Conservation (phyloP, 37 sponge, comb jelly and placozoan species). For the Ephydatia muelleri region DNA sequence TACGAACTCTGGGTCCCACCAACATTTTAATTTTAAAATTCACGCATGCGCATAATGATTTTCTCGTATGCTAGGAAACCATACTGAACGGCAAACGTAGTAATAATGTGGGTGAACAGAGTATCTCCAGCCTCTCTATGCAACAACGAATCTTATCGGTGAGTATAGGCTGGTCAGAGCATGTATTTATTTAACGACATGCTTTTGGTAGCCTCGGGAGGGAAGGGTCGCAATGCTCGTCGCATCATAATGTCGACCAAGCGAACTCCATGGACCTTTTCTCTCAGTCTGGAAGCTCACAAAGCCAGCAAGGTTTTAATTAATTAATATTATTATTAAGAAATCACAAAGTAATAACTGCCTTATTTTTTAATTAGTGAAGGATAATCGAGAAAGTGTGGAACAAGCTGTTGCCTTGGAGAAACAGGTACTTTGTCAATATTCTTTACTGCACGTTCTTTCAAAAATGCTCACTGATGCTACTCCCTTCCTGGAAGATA, state of each 20-base stretch:
- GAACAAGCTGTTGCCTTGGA: not conserved
- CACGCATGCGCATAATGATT: not conserved
- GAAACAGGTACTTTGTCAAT: not conserved
- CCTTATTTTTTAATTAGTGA: not conserved
- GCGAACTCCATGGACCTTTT: constrained; percentile 47
- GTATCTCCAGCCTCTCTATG: constrained; percentile 26
- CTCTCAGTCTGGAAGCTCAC: constrained; percentile 33
- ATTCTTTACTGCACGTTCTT: not conserved
- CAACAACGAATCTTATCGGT: not conserved
- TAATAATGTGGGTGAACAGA: constrained; percentile 6
- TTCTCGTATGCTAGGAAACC: not conserved
- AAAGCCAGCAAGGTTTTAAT: constrained; percentile 7
- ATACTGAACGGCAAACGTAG: not conserved
- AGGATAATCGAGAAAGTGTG: not conserved
- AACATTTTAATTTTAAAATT: not conserved
- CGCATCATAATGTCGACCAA: not conserved
- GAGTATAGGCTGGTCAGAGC: not conserved
- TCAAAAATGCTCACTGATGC: not conserved
- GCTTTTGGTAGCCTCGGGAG: not conserved
- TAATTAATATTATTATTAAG: no score
- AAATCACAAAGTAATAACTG: no score
- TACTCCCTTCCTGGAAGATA: not conserved
- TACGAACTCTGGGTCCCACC: not conserved
- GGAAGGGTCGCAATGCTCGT: not conserved
- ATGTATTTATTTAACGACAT: not conserved